Evolutionary conservation across 2,888 invertebrate species (phyloP).

Genomic region (Belgica antarctica): DNA sequence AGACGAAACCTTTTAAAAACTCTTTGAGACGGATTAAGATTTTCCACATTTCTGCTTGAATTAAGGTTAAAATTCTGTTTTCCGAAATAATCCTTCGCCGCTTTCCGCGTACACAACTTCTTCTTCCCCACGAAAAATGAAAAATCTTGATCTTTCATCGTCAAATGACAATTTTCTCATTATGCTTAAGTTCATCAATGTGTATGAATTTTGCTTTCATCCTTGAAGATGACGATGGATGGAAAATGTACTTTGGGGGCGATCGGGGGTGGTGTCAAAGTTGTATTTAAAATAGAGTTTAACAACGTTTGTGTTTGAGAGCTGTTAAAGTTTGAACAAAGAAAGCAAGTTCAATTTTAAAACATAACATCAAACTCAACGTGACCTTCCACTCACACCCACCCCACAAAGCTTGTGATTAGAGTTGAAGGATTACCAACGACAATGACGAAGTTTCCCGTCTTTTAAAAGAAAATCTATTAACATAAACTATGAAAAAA

Average conservation of each 20-base stretch:
- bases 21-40: conserved; percentile 42
- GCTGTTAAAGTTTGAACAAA: too few species aligned
- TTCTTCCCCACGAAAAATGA: not conserved
- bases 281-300: too few species aligned
- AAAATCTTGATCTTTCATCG: not conserved
- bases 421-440: not conserved
- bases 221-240: too few species aligned
- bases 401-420: not conserved
- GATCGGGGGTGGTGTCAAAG: too few species aligned
- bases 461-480: not conserved
- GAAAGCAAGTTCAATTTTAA: too few species aligned
- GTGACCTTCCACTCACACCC: too few species aligned
- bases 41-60: conserved; percentile 44
- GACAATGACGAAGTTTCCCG: conserved; percentile 21
- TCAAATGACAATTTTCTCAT: conserved; percentile 43
- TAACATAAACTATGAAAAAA: conserved; percentile 2
- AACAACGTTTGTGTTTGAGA: too few species aligned
- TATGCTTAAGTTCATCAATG: conserved; percentile 8
- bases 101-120: not conserved
- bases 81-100: conserved; percentile 20
- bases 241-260: too few species aligned
- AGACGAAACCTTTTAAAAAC: conserved; percentile 32
- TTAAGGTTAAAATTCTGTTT: conserved; percentile 42
- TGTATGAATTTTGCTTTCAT: too few species aligned
- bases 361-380: too few species aligned